These are phyloP conservation scores for Papilio dardanus DNA, from an alignment of 1,140 invertebrate genomes.

Conservation along the genomic window DNA sequence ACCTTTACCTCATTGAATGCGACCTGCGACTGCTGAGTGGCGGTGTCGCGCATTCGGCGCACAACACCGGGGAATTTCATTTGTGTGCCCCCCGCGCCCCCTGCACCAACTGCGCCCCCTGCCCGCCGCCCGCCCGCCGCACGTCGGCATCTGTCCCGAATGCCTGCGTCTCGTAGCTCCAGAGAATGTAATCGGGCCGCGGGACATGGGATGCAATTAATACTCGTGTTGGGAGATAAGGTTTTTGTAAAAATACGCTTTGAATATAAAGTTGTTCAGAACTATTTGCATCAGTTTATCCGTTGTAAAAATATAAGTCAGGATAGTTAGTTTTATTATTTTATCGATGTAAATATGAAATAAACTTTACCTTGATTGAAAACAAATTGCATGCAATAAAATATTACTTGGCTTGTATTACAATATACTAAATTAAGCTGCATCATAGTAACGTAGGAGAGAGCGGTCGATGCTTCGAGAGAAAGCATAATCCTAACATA, in stretches of 20 bases:
- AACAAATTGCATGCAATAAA: background rate
- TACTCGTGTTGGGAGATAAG: background rate
- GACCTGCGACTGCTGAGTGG: too few relatives aligned
- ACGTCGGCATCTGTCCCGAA: background rate
- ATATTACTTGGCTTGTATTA: background rate
- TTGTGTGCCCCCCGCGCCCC: background rate
- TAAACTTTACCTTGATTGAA: background rate
- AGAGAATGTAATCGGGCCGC: background rate
- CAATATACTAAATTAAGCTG: background rate
- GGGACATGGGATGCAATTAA: background rate
- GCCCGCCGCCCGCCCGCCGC: background rate
- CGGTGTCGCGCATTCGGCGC: background rate
- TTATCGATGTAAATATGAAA: too few relatives aligned
- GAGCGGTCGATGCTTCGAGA: background rate
- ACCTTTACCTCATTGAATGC: too few relatives aligned
- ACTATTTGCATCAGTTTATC: too few relatives aligned
- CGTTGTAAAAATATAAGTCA: too few relatives aligned
- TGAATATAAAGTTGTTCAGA: too few relatives aligned
- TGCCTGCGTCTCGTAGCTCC: background rate
- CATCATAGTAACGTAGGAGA: background rate
- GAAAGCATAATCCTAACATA: slow-evolving; percentile 16
- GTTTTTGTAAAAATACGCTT: background rate
- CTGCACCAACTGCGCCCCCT: too few relatives aligned
- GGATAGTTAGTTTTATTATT: too few relatives aligned
- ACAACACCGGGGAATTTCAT: background rate